These are phyloP conservation scores for Loris lydekkerianus DNA, from an alignment of 2,797 vertebrate species.

Conservation along the genomic window DNA sequence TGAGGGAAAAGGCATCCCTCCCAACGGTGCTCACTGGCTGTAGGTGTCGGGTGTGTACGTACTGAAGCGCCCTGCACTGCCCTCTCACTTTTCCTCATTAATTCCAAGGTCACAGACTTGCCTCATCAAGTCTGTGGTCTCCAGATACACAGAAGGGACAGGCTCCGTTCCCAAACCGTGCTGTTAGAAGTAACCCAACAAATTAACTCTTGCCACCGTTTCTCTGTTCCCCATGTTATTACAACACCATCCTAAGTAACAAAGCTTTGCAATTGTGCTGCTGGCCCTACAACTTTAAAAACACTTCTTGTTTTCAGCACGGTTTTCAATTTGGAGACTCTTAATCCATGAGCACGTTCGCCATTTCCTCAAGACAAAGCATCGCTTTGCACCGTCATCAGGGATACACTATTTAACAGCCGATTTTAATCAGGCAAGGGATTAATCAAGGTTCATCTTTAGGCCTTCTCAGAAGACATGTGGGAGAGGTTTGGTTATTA, in stretches of 20 bases:
- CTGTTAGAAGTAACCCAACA: not conserved
- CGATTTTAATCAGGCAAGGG: conserved; percentile 84
- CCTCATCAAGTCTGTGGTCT: not conserved
- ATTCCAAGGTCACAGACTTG: not conserved
- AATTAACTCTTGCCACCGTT: not conserved
- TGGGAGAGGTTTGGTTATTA: conserved; percentile 72
- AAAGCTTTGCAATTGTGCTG: not conserved
- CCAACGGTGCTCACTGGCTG: not conserved
- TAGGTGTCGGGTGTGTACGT: not conserved
- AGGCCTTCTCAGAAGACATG: conserved; percentile 79
- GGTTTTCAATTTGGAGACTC: conserved; percentile 63
- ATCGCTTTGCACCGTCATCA: conserved; percentile 73
- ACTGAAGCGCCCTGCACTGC: not conserved
- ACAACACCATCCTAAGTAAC: not conserved
- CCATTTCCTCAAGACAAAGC: conserved; percentile 64
- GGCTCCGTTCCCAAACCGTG: not conserved
- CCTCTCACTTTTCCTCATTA: not conserved
- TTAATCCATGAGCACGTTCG: conserved; percentile 73
- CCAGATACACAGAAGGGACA: not conserved
- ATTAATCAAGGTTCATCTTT: conserved; percentile 81
- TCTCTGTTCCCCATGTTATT: not conserved
- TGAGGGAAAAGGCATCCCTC: not conserved
- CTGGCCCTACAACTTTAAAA: conserved; percentile 59
- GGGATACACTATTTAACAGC: conserved; percentile 81
- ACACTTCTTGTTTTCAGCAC: not conserved